Evolutionary conservation across 92 coral and sea anemone species (phyloP), one percentile per base, ranked within the genome.

Genomic region (Porites evermanni): DNA sequence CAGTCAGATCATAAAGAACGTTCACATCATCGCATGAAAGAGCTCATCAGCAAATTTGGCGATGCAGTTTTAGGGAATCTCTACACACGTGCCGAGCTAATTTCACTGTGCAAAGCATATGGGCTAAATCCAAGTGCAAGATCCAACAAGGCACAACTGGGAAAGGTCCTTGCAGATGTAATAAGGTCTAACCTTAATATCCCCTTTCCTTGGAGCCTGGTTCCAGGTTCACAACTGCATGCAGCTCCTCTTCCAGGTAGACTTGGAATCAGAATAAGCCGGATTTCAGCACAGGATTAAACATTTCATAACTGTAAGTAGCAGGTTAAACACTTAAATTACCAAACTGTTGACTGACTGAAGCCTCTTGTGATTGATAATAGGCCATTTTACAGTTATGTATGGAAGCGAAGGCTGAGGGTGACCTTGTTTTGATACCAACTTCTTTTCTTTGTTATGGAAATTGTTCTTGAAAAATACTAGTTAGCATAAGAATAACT

Each of bases 141-240:
- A 17, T 44, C 52, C 8, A 88, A 75, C 17, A 88, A 88, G 52
- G 53, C 87, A 16, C 76, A 67, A 8, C 58, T 88, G 13, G 67
- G 75, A 21, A 26, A 64, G 47, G 21, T 66, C 70, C 20, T 21
- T 21, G 21, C 21, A 21, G 21, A 21, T 21, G 21, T 21, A 21
- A 21, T 21, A 21, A 21, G 21, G 21, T 21, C 21, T 21, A 66
- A 66, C 6, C 3, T 18, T 26, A 12, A 70, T 32, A 82, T 88
- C 8, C 91, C 91, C 9, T 21, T 52, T 20, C 70, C 87, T n/a
- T 81, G 76, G 85, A 53, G 13, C 53, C 76, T 88, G 21, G 20
- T 54, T 60, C 44, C 17, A 20, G 59, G 20, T 18, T 66, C 70
- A n/a, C 77, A 81, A 51, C 50, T 67, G 17, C 58, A 65, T 9